phyloP scores from a whole-genome alignment of 2,797 vertebrate species.

The Acanthornis magna region DNA sequence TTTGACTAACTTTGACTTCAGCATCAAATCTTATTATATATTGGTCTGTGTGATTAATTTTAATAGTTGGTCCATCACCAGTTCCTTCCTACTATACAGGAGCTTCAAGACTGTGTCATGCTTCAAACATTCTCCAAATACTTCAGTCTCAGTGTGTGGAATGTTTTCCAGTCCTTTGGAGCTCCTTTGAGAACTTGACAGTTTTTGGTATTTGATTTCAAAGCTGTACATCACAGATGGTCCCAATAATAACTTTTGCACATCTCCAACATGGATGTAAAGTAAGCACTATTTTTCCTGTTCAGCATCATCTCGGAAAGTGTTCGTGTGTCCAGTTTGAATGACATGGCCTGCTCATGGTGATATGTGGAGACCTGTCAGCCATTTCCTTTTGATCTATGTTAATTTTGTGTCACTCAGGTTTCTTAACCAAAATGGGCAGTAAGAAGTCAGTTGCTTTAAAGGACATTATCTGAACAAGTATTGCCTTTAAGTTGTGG shows the following conservation, averaged over 20 bases:
- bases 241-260: background rate
- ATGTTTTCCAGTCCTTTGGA: background rate
- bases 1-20: background rate
- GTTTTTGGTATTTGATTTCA: background rate
- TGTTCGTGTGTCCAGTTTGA: background rate
- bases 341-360: background rate
- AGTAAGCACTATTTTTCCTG: background rate
- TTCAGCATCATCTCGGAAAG: background rate
- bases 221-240: background rate
- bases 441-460: background rate
- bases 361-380: background rate
- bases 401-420: background rate
- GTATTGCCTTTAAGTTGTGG: background rate
- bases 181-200: background rate
- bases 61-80: background rate
- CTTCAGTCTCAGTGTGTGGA: background rate
- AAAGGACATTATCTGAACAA: background rate
- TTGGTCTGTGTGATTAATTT: background rate
- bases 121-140: background rate
- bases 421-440: background rate
- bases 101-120: background rate
- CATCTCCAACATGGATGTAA: background rate
- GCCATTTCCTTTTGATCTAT: background rate
- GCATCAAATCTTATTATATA: background rate
- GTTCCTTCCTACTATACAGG: background rate